These are phyloP conservation scores for Tiaroga cobitis DNA, from an alignment of 2,797 vertebrate genomes.

Conservation along the genomic window DNA sequence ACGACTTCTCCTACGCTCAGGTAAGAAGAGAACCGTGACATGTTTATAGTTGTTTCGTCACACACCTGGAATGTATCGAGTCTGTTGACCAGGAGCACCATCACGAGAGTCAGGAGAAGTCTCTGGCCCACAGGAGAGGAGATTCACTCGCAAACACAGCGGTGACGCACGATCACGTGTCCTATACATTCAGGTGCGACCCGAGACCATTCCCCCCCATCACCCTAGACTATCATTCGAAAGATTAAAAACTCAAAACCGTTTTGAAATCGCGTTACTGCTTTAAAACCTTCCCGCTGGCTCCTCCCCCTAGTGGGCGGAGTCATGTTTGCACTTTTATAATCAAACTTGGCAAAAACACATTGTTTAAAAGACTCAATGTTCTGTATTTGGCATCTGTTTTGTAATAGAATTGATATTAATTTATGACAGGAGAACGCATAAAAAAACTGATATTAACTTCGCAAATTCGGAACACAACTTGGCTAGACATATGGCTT, in stretches of 20 bases:
- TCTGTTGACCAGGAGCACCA: background rate
- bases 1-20: too few relatives aligned
- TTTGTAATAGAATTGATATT: background rate
- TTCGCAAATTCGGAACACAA: background rate
- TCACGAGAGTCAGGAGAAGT: background rate
- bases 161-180: background rate
- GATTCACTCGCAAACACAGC: background rate
- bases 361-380: background rate
- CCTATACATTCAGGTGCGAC: background rate
- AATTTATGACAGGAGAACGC: background rate
- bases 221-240: too few relatives aligned
- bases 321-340: background rate
- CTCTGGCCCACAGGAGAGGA: background rate
- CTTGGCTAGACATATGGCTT: background rate
- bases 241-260: too few relatives aligned
- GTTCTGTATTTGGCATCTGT: background rate
- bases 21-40: background rate
- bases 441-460: background rate
- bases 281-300: background rate
- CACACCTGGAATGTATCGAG: background rate
- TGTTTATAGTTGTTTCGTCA: background rate
- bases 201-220: background rate
- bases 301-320: background rate
- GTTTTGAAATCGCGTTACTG: background rate
- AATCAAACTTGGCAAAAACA: background rate